Conservation (phyloP, 2,888 invertebrate genomes). For the Scaptomyza tumidula region DNA sequence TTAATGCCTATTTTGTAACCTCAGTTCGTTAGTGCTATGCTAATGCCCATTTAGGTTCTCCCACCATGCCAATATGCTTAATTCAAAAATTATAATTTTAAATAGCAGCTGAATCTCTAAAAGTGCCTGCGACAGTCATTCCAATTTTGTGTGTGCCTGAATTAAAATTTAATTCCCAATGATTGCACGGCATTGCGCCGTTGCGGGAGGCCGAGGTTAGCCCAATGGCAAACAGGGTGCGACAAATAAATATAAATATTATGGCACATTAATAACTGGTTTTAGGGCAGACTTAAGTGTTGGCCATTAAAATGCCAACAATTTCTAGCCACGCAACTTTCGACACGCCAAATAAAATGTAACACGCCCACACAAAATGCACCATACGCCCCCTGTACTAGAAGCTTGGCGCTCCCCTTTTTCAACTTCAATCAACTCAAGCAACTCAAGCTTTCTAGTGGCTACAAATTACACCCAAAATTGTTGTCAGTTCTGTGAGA, state of each 20-base stretch:
- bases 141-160: conserved; percentile 8
- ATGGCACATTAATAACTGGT: conserved; percentile 65
- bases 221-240: conserved; percentile 1
- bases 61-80: not conserved
- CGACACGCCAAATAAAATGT: conserved; percentile 61
- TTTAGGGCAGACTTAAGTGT: conserved; percentile 30
- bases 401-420: conserved; percentile 1
- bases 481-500: conserved; percentile 20
- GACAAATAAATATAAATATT: conserved; percentile 54
- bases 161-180: conserved; percentile 47
- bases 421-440: conserved; percentile 40
- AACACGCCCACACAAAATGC: conserved; percentile 43
- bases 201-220: not conserved
- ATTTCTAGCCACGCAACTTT: conserved; percentile 63
- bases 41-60: not conserved
- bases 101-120: conserved; percentile 9
- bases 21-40: not conserved
- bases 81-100: conserved; percentile 29
- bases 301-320: conserved; percentile 60
- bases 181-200: conserved; percentile 14
- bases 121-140: conserved; percentile 13
- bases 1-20: not conserved
- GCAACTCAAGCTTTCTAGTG: conserved; percentile 26
- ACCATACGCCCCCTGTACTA: not conserved
- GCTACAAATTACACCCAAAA: conserved; percentile 56